phyloP scores from a whole-genome alignment of 1,140 invertebrate genomes.

The Caenorhabditis tropicalis region DNA sequence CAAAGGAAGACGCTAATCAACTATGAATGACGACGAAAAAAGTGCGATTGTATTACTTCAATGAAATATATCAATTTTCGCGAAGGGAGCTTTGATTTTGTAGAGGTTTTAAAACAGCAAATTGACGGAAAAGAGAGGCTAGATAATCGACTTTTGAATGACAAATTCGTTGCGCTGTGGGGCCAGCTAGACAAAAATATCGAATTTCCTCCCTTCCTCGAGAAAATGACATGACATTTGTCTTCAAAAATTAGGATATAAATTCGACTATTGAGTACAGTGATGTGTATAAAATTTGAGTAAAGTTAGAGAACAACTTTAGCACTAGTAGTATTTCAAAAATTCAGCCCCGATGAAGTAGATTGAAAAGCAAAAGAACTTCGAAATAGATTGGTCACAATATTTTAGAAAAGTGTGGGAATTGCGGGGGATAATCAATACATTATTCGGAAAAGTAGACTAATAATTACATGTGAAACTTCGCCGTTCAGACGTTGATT shows the following conservation, averaged over 20 bases:
- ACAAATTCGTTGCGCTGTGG: constrained; percentile 8
- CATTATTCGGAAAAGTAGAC: not conserved
- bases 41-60: constrained; percentile 7
- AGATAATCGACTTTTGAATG: constrained; percentile 41
- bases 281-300: too few relatives aligned
- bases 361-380: too few relatives aligned
- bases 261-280: too few relatives aligned
- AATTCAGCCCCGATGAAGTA: too few relatives aligned
- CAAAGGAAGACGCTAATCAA: not conserved
- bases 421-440: not conserved
- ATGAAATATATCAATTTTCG: not conserved
- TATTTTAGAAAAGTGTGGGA: not conserved
- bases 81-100: not conserved
- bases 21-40: constrained; percentile 34
- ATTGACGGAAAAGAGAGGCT: not conserved
- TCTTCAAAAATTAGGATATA: not conserved
- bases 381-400: not conserved
- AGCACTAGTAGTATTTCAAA: too few relatives aligned
- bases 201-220: not conserved
- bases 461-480: constrained; percentile 27
- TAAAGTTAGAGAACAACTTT: too few relatives aligned
- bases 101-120: not conserved
- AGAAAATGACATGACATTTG: not conserved
- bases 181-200: constrained; percentile 7
- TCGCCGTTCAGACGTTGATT: not conserved